Evolutionary conservation across 2,888 invertebrate species (phyloP).

Genomic region (Stramonita haemastoma): DNA sequence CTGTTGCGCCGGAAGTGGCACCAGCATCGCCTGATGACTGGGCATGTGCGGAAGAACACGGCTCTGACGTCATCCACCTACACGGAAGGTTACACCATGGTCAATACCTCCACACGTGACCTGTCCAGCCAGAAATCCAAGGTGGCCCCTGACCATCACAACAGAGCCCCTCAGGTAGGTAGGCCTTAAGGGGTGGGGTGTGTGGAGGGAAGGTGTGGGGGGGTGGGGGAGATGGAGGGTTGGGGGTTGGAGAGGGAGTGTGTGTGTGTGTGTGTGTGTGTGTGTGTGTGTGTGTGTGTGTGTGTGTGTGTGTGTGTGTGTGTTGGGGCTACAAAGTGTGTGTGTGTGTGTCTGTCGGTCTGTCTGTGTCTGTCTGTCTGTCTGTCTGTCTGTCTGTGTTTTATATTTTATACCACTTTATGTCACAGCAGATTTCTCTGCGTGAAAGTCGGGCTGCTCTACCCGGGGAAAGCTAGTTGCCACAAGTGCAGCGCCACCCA

Average conservation of each 20-base stretch:
- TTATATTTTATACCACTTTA: no score
- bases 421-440: no score
- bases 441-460: no score
- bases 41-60: slow-evolving; percentile 50
- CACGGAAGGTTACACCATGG: slow-evolving; percentile 53
- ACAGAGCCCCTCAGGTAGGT: not conserved
- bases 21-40: slow-evolving; percentile 67
- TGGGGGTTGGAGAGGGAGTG: not conserved
- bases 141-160: slow-evolving; percentile 42
- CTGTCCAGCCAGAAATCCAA: slow-evolving; percentile 43
- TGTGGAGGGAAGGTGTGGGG: not conserved
- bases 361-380: slow-evolving; percentile 3
- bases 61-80: slow-evolving; percentile 51
- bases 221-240: not conserved
- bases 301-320: not conserved
- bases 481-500: no score
- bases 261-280: not conserved
- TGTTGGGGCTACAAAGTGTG: not conserved
- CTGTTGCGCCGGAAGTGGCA: slow-evolving; percentile 68
- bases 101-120: slow-evolving; percentile 50
- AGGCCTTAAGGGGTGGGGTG: not conserved
- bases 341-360: not conserved
- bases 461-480: no score
- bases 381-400: no score
- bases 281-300: not conserved